phyloP scores from a whole-genome alignment of 2,113 vertebrate species.

The Rynchops niger region DNA sequence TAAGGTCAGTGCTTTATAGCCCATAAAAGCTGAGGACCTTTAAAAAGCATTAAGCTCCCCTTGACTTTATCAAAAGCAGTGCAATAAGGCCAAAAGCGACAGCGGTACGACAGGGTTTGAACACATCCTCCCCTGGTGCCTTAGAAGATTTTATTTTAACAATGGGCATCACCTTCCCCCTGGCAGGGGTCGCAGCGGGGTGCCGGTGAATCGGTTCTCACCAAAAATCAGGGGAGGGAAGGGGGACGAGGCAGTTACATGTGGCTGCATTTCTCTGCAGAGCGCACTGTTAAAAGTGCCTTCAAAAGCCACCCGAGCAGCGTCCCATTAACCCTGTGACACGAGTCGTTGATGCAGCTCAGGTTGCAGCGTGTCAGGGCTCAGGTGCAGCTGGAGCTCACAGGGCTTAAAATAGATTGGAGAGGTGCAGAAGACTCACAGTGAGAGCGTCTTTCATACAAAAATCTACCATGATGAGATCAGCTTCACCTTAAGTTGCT shows the following conservation, averaged over 20 bases:
- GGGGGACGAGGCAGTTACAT: rapidly evolving
- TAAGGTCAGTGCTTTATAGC: not conserved
- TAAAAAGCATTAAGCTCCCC: not conserved
- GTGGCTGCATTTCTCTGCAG: not conserved
- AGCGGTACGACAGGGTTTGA: rapidly evolving
- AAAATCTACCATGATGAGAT: rapidly evolving
- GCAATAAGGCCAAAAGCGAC: not conserved
- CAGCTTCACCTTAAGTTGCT: not conserved
- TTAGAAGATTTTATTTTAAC: not conserved
- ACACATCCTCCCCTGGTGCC: not conserved
- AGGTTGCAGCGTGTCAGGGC: not conserved
- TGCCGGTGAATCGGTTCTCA: rapidly evolving
- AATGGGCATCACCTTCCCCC: not conserved
- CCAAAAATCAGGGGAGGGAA: not conserved
- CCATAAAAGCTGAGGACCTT: constrained; percentile 23
- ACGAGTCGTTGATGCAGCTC: rapidly evolving
- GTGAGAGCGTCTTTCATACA: rapidly evolving
- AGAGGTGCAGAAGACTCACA: not conserved
- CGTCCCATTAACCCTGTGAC: not conserved
- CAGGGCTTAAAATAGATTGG: not conserved
- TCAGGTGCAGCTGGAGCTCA: not conserved
- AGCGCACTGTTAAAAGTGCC: not conserved
- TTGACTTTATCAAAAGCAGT: not conserved
- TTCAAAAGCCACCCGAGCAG: not conserved
- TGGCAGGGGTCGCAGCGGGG: not conserved